phyloP scores from a whole-genome alignment of 2,888 invertebrate genomes.

The Leptogaster cylindrica region DNA sequence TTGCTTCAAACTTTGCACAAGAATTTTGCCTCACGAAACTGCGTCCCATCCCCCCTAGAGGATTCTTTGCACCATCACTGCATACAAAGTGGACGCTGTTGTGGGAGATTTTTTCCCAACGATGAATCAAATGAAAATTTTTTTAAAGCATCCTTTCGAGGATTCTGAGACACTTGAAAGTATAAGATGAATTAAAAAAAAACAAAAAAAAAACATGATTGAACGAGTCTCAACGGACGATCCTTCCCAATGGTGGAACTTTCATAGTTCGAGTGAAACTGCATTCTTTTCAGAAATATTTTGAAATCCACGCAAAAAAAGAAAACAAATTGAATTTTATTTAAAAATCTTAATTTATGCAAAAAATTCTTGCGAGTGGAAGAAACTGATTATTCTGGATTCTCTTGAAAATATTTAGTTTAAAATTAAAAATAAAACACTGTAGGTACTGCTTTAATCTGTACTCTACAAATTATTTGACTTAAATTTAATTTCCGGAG shows the following conservation, averaged over 20 bases:
- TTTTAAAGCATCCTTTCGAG: neutral
- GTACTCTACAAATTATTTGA: neutral
- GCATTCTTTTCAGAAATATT: too few relatives aligned
- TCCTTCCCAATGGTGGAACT: neutral
- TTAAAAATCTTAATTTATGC: too few relatives aligned
- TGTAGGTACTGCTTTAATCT: too few relatives aligned
- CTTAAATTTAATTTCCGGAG: neutral
- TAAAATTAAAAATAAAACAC: too few relatives aligned
- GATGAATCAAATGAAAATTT: neutral
- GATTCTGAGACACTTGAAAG: neutral
- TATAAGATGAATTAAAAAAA: too few relatives aligned
- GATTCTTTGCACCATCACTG: conserved; percentile 11
- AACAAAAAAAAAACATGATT: too few relatives aligned
- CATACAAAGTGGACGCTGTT: conserved; percentile 18
- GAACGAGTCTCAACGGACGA: neutral
- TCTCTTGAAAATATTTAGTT: too few relatives aligned
- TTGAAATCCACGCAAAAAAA: too few relatives aligned
- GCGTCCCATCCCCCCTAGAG: neutral
- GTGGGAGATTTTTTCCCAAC: neutral
- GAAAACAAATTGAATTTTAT: too few relatives aligned
- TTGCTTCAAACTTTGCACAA: conserved; percentile 27
- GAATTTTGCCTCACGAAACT: conserved; percentile 17
- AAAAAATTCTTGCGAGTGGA: too few relatives aligned
- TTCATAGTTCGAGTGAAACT: too few relatives aligned
- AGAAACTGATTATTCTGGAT: too few relatives aligned